Percentiles rank a stretch among this genome's conserved stretches.
phyloP scores from a whole-genome alignment of 92 coral and sea anemone species.

The Muricea muricata region DNA sequence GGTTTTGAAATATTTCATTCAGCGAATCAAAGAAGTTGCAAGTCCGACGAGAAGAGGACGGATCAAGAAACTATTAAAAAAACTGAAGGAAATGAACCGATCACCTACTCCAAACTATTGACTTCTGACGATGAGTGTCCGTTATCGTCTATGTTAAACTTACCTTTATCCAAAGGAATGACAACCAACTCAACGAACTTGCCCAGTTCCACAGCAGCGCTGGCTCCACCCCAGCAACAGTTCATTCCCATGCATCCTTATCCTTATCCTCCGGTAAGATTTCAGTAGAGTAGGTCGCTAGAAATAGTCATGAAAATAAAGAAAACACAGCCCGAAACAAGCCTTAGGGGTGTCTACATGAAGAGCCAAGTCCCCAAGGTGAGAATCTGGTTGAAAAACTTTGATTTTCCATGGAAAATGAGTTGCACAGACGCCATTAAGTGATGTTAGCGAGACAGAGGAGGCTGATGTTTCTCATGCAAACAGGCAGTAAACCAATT shows the following conservation, averaged over 20 bases:
- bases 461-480: no score
- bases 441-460: no score
- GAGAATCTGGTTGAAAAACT: no score
- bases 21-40: not conserved
- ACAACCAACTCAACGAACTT: not conserved
- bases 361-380: no score
- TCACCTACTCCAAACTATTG: not conserved
- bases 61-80: not conserved
- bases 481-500: no score
- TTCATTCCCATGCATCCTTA: not conserved
- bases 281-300: not conserved
- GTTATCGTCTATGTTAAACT: not conserved
- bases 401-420: no score
- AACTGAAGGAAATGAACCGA: not conserved
- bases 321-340: no score
- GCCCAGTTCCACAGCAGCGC: not conserved
- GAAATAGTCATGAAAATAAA: no score
- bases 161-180: not conserved
- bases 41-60: not conserved
- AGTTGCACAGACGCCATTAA: no score
- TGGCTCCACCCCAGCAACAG: not conserved
- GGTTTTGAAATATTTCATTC: not conserved
- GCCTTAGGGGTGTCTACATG: no score
- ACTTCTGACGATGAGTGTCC: not conserved
- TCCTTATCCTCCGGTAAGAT: slow-evolving; percentile 2